Percentiles rank a stretch among this genome's conserved stretches.
These are phyloP conservation scores for Haemorhous mexicanus DNA, from an alignment of 2,113 vertebrate species.

Conservation along the genomic window DNA sequence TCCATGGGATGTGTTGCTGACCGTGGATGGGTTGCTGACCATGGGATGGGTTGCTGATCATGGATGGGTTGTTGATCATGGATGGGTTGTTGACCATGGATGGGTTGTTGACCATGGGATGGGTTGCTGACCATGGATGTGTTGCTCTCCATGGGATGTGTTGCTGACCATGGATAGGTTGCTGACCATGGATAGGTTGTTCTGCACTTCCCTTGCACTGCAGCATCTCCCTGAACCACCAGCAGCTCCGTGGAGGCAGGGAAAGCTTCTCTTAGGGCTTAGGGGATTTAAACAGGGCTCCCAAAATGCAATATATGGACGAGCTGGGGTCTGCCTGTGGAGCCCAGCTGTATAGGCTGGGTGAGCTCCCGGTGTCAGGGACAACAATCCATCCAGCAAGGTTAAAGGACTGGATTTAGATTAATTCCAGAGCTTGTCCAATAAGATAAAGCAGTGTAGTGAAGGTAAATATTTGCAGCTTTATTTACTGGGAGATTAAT, in stretches of 20 bases:
- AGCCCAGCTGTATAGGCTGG: neutral
- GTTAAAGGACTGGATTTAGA: constrained; percentile 46
- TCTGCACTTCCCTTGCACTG: neutral
- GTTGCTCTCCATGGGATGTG: too few species aligned
- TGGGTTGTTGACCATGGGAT: neutral
- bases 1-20: too few species aligned
- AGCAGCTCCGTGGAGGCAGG: neutral
- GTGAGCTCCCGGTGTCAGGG: neutral
- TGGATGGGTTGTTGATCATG: too few species aligned
- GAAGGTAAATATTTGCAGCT: constrained; percentile 58
- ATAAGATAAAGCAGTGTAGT: constrained; percentile 33
- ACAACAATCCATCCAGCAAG: constrained; percentile 17
- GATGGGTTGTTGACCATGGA: too few species aligned
- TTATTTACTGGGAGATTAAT: constrained; percentile 61
- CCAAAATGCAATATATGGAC: neutral
- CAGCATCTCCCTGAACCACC: neutral
- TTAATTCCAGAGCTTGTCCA: constrained; percentile 43
- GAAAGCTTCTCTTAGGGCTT: neutral
- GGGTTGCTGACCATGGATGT: neutral
- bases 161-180: neutral
- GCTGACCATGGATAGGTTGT: neutral
- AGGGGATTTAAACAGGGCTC: neutral
- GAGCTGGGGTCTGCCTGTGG: neutral
- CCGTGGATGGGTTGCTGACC: too few species aligned
- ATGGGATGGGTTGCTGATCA: too few species aligned